Conservation (phyloP, 2,113 vertebrate species). For the Cololabis saira region DNA sequence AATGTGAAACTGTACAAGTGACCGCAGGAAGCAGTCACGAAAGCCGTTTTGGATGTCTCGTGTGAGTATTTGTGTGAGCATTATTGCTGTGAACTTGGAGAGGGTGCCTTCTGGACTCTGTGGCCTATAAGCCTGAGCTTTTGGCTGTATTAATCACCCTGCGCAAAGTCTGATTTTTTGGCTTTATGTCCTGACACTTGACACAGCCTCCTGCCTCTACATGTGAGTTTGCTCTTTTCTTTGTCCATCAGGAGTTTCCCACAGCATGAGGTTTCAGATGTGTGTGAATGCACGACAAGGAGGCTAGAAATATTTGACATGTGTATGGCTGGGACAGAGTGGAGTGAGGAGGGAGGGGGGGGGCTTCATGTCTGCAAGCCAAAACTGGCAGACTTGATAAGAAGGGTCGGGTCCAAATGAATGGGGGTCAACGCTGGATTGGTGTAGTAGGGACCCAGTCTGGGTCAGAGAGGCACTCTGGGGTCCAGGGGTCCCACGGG, state of each 20-base stretch:
- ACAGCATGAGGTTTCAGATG: constrained; percentile 55
- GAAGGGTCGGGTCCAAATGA: constrained; percentile 76
- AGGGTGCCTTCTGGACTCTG: constrained; percentile 66
- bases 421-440: constrained; percentile 74
- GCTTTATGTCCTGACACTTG: constrained; percentile 27
- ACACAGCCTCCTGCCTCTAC: constrained; percentile 46
- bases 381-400: constrained; percentile 76
- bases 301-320: constrained; percentile 46
- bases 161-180: constrained; percentile 74
- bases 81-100: constrained; percentile 47
- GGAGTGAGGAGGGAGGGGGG: background rate
- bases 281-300: constrained; percentile 42
- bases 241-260: constrained; percentile 50
- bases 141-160: constrained; percentile 69
- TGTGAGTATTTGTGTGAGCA: constrained; percentile 16
- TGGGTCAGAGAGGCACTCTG: constrained; percentile 38
- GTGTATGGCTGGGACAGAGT: constrained; percentile 30
- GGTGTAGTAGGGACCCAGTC: constrained; percentile 46
- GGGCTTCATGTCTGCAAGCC: constrained; percentile 34
- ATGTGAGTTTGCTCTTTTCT: constrained; percentile 42
- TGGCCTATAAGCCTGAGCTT: constrained; percentile 67
- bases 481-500: constrained; percentile 54
- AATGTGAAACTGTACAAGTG: constrained; percentile 62
- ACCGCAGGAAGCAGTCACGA: constrained; percentile 57
- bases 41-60: constrained; percentile 51